These are phyloP conservation scores for Carterocephalus palaemon DNA, from an alignment of 2,888 invertebrate genomes.

Conservation along the genomic window DNA sequence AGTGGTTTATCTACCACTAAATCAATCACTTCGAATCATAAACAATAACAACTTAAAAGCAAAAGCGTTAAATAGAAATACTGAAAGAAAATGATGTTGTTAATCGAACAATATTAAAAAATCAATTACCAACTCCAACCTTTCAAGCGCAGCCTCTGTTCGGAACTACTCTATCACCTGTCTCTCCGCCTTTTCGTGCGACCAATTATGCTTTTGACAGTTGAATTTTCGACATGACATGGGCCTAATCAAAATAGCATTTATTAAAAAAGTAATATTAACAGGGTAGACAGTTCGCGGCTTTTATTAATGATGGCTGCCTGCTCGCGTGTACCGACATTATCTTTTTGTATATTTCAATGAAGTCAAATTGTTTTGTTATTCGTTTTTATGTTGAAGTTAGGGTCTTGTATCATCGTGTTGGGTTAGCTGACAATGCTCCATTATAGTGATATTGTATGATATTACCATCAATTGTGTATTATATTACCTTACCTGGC, in stretches of 20 bases:
- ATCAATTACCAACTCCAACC: slow-evolving; percentile 17
- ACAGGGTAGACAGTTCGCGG: slow-evolving; percentile 76
- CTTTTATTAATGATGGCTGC: slow-evolving; percentile 71
- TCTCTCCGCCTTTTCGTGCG: slow-evolving; percentile 59
- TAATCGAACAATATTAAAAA: slow-evolving; percentile 11
- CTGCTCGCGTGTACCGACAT: slow-evolving; percentile 45
- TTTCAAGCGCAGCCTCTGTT: slow-evolving; percentile 40
- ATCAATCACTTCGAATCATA: not conserved
- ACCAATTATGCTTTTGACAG: slow-evolving; percentile 80
- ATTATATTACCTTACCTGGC: too few species aligned
- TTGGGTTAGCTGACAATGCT: not conserved
- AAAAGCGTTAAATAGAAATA: slow-evolving; percentile 1
- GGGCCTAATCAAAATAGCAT: slow-evolving; percentile 81
- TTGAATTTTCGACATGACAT: slow-evolving; percentile 79
- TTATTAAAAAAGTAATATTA: slow-evolving; percentile 74
- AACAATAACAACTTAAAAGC: slow-evolving; percentile 1
- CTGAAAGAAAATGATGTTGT: slow-evolving; percentile 10
- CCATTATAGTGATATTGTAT: too few species aligned
- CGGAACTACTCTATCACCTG: slow-evolving; percentile 53
- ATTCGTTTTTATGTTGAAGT: slow-evolving; percentile 47
- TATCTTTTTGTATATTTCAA: slow-evolving; percentile 57
- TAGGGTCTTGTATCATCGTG: slow-evolving; percentile 24
- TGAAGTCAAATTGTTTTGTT: slow-evolving; percentile 67
- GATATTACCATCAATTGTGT: too few species aligned
- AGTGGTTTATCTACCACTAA: too few species aligned